These are phyloP conservation scores for Pardosa pseudoannulata DNA, from an alignment of 2,888 invertebrate genomes.

Conservation along the genomic window DNA sequence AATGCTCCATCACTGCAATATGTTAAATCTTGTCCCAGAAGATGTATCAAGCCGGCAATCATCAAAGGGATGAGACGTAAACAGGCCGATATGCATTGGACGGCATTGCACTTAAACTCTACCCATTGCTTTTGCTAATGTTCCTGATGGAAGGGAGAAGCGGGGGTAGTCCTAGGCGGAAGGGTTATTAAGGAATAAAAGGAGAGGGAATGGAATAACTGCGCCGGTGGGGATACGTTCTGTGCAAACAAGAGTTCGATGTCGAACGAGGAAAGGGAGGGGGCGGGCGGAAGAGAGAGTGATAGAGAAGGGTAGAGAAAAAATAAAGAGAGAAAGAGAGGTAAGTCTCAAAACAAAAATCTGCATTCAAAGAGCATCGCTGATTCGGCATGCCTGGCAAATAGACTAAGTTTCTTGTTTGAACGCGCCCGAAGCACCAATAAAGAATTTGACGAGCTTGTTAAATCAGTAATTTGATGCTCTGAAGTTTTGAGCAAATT, in stretches of 20 bases:
- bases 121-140: slow-evolving; percentile 56
- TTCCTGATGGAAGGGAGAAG: slow-evolving; percentile 18
- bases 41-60: slow-evolving; percentile 50
- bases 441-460: slow-evolving; percentile 42
- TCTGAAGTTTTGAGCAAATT: slow-evolving; percentile 13
- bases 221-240: slow-evolving; percentile 12
- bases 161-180: background rate
- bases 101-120: slow-evolving; percentile 47
- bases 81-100: slow-evolving; percentile 20
- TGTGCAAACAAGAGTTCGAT: background rate
- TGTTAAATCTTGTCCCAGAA: slow-evolving; percentile 53
- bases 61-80: slow-evolving; percentile 54
- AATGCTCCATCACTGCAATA: slow-evolving; percentile 30
- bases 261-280: too few relatives aligned
- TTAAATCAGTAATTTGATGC: slow-evolving; percentile 64
- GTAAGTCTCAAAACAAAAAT: background rate
- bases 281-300: too few relatives aligned
- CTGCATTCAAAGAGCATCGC: slow-evolving; percentile 54
- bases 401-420: slow-evolving; percentile 47
- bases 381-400: slow-evolving; percentile 24
- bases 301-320: too few relatives aligned
- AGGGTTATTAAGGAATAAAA: slow-evolving; percentile 57
- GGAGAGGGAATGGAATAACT: slow-evolving; percentile 26
- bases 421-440: background rate
- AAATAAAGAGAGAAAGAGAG: background rate